Percentiles rank a stretch among this genome's conserved stretches.
Conservation (phyloP, 2,113 vertebrate species). For the Nesoenas mayeri region DNA sequence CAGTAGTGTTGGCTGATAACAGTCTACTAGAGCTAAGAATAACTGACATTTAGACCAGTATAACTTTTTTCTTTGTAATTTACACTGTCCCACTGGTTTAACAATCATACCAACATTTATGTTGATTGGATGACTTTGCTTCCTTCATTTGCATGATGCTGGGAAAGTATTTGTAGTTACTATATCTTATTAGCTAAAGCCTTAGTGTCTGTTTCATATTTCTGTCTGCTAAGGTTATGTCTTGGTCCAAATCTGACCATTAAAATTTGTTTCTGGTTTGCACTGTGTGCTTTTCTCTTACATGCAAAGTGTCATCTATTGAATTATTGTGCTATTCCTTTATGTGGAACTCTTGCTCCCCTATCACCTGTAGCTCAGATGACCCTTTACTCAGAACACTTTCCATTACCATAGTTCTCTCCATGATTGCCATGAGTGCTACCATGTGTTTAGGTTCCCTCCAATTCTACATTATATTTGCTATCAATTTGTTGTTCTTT, state of each 20-base stretch:
- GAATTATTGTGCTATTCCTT: not conserved
- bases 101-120: not conserved
- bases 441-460: not conserved
- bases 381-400: not conserved
- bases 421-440: not conserved
- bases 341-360: not conserved
- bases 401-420: not conserved
- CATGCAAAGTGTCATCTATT: not conserved
- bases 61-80: not conserved
- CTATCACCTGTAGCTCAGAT: not conserved
- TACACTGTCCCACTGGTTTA: not conserved
- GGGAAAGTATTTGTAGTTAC: not conserved
- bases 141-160: not conserved
- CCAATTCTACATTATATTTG: not conserved
- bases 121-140: not conserved
- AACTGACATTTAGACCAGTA: not conserved
- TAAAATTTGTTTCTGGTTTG: not conserved
- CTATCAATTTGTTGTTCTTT: not conserved
- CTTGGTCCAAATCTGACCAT: not conserved
- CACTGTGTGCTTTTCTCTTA: not conserved
- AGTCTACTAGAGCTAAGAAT: not conserved
- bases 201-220: not conserved
- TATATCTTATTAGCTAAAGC: not conserved
- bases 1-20: not conserved
- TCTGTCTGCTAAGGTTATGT: not conserved